These are phyloP conservation scores for Koerneria pararmatus DNA, from an alignment of 2,888 invertebrate species.

Conservation along the genomic window DNA sequence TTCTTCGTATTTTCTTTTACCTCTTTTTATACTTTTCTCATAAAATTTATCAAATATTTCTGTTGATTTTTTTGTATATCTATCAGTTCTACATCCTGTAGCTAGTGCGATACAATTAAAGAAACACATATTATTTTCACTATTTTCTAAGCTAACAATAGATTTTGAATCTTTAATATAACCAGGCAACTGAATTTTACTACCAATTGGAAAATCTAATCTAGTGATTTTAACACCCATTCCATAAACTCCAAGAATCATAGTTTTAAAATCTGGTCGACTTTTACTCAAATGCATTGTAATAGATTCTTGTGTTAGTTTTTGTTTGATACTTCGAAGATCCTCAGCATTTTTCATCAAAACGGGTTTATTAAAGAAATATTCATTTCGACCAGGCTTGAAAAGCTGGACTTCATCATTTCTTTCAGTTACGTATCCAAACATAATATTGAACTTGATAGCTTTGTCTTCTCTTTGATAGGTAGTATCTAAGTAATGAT, in stretches of 20 bases:
- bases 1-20: conserved; percentile 9
- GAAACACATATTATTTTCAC: conserved; percentile 26
- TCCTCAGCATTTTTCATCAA: conserved; percentile 25
- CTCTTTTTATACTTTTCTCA: too few relatives aligned
- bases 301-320: conserved; percentile 25
- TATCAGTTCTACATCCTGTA: conserved; percentile 22
- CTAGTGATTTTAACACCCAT: conserved; percentile 25
- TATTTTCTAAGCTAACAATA: conserved; percentile 22
- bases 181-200: conserved; percentile 17
- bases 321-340: conserved; percentile 22
- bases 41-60: conserved; percentile 25
- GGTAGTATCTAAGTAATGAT: conserved; percentile 17
- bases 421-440: conserved; percentile 26
- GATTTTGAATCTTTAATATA: conserved; percentile 20
- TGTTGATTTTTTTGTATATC: conserved; percentile 18
- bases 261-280: conserved; percentile 25
- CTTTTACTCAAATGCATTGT: conserved; percentile 17
- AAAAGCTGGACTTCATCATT: conserved; percentile 24
- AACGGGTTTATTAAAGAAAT: conserved; percentile 19
- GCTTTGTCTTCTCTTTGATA: conserved; percentile 25
- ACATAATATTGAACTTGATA: conserved; percentile 24
- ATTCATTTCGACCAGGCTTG: conserved; percentile 24
- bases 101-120: conserved; percentile 25
- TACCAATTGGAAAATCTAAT: conserved; percentile 27
- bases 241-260: conserved; percentile 23